phyloP scores from a whole-genome alignment of 2,797 vertebrate species.

The Sarcoramphus papa region DNA sequence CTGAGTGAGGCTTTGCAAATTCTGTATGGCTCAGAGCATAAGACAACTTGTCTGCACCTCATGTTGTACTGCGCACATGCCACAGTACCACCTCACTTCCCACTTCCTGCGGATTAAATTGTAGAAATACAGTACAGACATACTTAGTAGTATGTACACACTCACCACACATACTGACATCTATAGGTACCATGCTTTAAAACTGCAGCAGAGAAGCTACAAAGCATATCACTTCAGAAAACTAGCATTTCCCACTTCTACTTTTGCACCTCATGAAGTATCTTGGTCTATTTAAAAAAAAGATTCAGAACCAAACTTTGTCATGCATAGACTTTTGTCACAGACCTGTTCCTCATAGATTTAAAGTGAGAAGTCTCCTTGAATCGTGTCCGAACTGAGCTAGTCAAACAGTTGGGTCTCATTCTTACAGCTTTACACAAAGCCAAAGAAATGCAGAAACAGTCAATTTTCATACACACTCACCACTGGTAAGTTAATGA shows the following conservation, averaged over 20 bases:
- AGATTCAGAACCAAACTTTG: background rate
- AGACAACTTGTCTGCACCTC: background rate
- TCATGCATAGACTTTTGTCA: background rate
- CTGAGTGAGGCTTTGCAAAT: background rate
- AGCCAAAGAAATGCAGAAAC: background rate
- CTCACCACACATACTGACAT: background rate
- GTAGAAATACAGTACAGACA: background rate
- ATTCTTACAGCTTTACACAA: background rate
- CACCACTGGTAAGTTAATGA: background rate
- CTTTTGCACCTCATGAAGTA: background rate
- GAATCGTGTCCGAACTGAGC: background rate
- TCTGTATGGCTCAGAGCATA: background rate
- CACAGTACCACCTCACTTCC: background rate
- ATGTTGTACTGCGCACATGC: rapidly evolving
- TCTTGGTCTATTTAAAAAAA: background rate
- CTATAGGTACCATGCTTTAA: background rate
- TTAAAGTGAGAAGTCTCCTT: background rate
- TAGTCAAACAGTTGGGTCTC: background rate
- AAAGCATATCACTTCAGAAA: background rate
- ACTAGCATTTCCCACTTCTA: background rate
- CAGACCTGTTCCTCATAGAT: background rate
- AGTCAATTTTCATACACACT: background rate
- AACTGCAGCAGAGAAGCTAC: background rate
- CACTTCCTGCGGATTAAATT: background rate
- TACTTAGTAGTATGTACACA: background rate